phyloP scores from a whole-genome alignment of 2,113 vertebrate genomes.

The Proteles cristata region DNA sequence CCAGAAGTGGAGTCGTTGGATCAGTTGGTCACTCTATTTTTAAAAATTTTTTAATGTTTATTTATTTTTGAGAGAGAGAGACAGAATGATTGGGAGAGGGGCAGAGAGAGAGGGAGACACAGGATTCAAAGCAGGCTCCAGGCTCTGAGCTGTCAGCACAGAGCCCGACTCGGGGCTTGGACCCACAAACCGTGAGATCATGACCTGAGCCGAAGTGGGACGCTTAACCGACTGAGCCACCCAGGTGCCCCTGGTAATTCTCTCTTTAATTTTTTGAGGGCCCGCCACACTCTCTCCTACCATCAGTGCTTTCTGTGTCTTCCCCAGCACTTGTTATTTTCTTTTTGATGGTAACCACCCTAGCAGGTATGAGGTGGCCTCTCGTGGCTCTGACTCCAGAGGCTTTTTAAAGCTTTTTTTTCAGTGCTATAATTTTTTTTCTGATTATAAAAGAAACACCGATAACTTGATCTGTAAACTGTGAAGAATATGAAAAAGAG shows the following conservation, averaged over 20 bases:
- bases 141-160: too few species aligned
- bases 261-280: not conserved
- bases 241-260: too few species aligned
- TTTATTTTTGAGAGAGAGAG: too few species aligned
- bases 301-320: not conserved
- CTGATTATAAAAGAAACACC: not conserved
- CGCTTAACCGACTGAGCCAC: too few species aligned
- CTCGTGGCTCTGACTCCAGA: not conserved
- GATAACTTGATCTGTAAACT: not conserved
- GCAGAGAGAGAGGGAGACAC: too few species aligned
- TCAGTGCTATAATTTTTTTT: not conserved
- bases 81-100: too few species aligned
- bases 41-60: too few species aligned
- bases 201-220: too few species aligned
- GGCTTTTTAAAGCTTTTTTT: not conserved
- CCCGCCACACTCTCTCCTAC: accelerated
- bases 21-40: not conserved
- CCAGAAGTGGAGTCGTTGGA: not conserved
- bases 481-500: not conserved
- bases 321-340: not conserved
- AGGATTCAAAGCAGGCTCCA: too few species aligned
- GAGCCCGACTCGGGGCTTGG: too few species aligned
- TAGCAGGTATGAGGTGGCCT: not conserved
- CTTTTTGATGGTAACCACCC: not conserved
- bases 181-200: too few species aligned